phyloP scores from a whole-genome alignment of 2,888 invertebrate genomes.

The Hetaerina titia region DNA sequence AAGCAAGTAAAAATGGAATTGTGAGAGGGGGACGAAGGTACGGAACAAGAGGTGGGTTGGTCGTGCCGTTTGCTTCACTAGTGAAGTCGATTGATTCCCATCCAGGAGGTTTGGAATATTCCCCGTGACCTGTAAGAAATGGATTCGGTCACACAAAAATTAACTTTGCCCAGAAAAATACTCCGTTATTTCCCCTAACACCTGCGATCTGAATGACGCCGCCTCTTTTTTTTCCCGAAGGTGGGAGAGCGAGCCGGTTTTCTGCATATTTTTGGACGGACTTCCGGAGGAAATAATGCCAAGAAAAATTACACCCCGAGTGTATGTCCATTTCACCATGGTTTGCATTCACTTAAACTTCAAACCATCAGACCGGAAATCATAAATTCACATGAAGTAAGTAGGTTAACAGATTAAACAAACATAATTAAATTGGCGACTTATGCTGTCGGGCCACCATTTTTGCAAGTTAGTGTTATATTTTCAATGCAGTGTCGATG shows the following conservation, averaged over 20 bases:
- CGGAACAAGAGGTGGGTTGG: no score
- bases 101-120: not conserved
- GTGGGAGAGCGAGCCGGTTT: not conserved
- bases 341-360: not conserved
- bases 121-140: not conserved
- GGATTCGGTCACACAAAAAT: not conserved
- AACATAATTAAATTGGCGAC: no score
- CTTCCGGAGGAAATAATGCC: not conserved
- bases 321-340: not conserved
- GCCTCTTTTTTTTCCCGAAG: not conserved
- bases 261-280: not conserved
- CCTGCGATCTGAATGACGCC: not conserved
- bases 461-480: no score
- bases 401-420: no score
- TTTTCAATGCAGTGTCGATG: no score
- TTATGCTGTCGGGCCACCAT: no score
- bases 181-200: not conserved
- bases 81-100: no score
- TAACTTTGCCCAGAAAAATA: not conserved
- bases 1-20: no score
- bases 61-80: no score
- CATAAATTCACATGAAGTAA: no score
- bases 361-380: not conserved
- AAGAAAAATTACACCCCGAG: not conserved
- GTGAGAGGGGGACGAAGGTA: no score